Percentiles rank a stretch among this genome's conserved stretches.
These are phyloP conservation scores for Gerosis bhagava DNA, from an alignment of 2,888 invertebrate species.

Conservation along the genomic window DNA sequence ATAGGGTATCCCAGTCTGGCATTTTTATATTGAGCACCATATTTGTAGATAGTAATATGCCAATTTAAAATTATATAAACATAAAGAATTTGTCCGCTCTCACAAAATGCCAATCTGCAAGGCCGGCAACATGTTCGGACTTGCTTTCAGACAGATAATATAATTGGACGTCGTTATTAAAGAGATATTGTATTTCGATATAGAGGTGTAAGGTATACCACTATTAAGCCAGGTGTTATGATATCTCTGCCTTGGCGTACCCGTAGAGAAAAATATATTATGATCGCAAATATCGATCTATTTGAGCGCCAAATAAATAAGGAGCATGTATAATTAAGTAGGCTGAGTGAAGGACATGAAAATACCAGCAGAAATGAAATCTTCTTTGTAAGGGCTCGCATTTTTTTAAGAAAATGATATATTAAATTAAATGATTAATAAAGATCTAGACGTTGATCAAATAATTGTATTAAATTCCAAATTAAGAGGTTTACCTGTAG, in stretches of 20 bases:
- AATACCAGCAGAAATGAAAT: neutral
- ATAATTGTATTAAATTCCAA: too few species aligned
- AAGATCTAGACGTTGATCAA: too few species aligned
- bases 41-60: too few species aligned
- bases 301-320: conserved; percentile 3
- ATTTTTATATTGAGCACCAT: too few species aligned
- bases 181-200: conserved; percentile 15
- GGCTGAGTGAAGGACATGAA: neutral
- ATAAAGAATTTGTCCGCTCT: conserved; percentile 19
- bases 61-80: too few species aligned
- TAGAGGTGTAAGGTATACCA: conserved; percentile 5
- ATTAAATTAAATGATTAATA: too few species aligned
- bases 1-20: too few species aligned
- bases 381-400: neutral
- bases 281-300: conserved; percentile 5
- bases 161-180: conserved; percentile 18
- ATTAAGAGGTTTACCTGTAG: too few species aligned
- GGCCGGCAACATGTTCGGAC: conserved; percentile 12
- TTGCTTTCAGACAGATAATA: conserved; percentile 16
- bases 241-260: too few species aligned
- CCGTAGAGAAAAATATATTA: too few species aligned
- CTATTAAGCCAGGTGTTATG: conserved; percentile 19
- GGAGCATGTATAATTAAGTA: conserved; percentile 4
- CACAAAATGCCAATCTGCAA: conserved; percentile 17
- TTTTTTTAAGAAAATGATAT: too few species aligned